Conservation (phyloP, 2,888 invertebrate species). For the Torymus auratus region DNA sequence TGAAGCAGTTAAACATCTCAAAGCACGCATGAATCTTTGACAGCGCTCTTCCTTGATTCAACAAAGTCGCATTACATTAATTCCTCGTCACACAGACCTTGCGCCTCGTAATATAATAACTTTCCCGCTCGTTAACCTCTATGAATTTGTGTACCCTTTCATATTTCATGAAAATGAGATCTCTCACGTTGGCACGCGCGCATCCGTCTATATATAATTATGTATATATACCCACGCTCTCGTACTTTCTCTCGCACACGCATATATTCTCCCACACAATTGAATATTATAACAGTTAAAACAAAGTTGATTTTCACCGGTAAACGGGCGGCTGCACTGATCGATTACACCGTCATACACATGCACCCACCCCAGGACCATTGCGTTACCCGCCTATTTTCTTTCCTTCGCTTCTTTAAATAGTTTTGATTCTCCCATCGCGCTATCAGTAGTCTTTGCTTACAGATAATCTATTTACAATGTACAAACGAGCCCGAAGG, state of each 20-base stretch:
- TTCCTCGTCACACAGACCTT: constrained; percentile 30
- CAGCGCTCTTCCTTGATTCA: not conserved
- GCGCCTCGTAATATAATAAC: constrained; percentile 7
- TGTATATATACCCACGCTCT: constrained; percentile 35
- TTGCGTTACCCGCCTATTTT: constrained; percentile 58
- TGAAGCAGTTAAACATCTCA: too few relatives aligned
- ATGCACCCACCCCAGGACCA: constrained; percentile 75
- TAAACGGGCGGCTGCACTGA: constrained; percentile 45
- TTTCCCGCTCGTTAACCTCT: not conserved
- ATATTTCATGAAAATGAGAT: constrained; percentile 40
- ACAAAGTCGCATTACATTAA: constrained; percentile 24
- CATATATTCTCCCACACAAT: constrained; percentile 18
- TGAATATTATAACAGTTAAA: constrained; percentile 50
- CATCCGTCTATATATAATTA: constrained; percentile 29
- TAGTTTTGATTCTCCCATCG: constrained; percentile 44
- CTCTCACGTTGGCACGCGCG: constrained; percentile 6
- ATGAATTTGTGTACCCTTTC: constrained; percentile 8
- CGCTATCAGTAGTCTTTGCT: constrained; percentile 53
- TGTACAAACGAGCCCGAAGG: constrained; percentile 60
- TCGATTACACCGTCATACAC: constrained; percentile 64
- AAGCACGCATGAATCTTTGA: not conserved
- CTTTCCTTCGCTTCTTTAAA: constrained; percentile 21
- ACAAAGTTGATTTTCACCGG: constrained; percentile 49
- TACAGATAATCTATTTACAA: constrained; percentile 63
- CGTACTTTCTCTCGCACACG: too few relatives aligned